A percentile compares a stretch with the other conserved stretches of the same genome.
Evolutionary conservation across 2,113 vertebrate genomes (phyloP).

Genomic region (Macrotus californicus): DNA sequence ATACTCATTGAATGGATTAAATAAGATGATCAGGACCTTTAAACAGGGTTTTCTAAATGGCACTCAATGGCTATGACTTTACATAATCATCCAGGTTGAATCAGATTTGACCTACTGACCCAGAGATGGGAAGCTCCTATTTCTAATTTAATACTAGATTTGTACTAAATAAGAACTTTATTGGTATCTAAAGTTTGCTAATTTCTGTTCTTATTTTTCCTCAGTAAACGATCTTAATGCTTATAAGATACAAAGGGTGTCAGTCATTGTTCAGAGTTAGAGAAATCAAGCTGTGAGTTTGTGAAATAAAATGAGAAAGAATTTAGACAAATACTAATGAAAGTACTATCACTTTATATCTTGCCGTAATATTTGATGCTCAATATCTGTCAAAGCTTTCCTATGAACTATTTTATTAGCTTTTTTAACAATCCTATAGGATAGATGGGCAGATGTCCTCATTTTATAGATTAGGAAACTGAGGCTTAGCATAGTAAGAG

Average conservation of each 20-base stretch:
- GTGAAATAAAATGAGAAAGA: slow-evolving; percentile 26
- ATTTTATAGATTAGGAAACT: slow-evolving; percentile 7
- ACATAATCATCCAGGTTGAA: slow-evolving; percentile 17
- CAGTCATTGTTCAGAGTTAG: not conserved
- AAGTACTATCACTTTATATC: not conserved
- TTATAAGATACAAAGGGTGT: not conserved
- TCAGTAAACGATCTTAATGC: slow-evolving; percentile 35
- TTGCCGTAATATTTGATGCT: not conserved
- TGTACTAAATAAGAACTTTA: slow-evolving; percentile 13
- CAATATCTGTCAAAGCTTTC: slow-evolving; percentile 30
- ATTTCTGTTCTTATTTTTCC: slow-evolving; percentile 29
- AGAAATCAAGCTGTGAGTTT: slow-evolving; percentile 27
- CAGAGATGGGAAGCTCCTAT: not conserved
- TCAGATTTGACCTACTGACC: slow-evolving; percentile 26
- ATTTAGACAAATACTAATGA: slow-evolving; percentile 31
- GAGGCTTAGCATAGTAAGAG: not conserved
- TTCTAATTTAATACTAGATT: slow-evolving; percentile 32
- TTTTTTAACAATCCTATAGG: not conserved
- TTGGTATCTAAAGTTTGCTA: slow-evolving; percentile 21
- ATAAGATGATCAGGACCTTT: slow-evolving; percentile 24
- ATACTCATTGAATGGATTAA: slow-evolving; percentile 38
- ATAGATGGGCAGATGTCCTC: not conserved
- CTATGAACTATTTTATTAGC: not conserved
- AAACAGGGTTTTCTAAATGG: slow-evolving; percentile 33
- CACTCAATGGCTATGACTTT: slow-evolving; percentile 18